phyloP scores from a whole-genome alignment of 2,113 vertebrate genomes.

The Trematomus loennbergii region DNA sequence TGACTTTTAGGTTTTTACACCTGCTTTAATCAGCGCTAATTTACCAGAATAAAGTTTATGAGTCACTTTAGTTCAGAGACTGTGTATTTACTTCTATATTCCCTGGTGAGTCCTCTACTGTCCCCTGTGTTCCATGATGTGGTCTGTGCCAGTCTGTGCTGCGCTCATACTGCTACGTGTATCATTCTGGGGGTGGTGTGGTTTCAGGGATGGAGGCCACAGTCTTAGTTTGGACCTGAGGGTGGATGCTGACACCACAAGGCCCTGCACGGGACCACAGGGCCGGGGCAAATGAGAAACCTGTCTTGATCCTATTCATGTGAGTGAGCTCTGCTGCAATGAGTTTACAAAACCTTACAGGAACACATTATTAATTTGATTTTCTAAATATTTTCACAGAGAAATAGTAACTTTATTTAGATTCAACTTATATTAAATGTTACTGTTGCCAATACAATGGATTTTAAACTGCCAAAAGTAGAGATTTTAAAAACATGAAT shows the following conservation, averaged over 20 bases:
- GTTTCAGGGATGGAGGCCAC: slow-evolving; percentile 57
- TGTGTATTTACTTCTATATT: not conserved
- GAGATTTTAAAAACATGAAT: not conserved
- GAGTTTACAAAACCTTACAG: not conserved
- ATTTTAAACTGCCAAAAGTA: not conserved
- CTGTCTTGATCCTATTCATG: not conserved
- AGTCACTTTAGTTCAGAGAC: not conserved
- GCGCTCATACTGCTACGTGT: slow-evolving; percentile 38
- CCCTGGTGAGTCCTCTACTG: slow-evolving; percentile 8
- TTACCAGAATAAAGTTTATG: slow-evolving; percentile 1
- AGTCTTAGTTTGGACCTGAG: slow-evolving; percentile 67
- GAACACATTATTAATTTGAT: no score
- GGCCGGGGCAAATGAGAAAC: not conserved
- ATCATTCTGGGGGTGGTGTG: slow-evolving; percentile 35
- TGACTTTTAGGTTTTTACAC: not conserved
- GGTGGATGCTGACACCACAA: slow-evolving; percentile 60
- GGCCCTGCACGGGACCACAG: slow-evolving; percentile 20
- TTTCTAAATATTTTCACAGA: not conserved
- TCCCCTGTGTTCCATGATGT: slow-evolving; percentile 36
- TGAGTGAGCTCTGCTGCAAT: slow-evolving; percentile 1
- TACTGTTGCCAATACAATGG: not conserved
- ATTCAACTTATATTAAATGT: not conserved
- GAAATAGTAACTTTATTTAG: not conserved
- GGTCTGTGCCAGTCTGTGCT: slow-evolving; percentile 46
- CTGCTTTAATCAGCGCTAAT: not conserved